Conservation (phyloP, 2,888 invertebrate species). For the Electrophaes corylata region DNA sequence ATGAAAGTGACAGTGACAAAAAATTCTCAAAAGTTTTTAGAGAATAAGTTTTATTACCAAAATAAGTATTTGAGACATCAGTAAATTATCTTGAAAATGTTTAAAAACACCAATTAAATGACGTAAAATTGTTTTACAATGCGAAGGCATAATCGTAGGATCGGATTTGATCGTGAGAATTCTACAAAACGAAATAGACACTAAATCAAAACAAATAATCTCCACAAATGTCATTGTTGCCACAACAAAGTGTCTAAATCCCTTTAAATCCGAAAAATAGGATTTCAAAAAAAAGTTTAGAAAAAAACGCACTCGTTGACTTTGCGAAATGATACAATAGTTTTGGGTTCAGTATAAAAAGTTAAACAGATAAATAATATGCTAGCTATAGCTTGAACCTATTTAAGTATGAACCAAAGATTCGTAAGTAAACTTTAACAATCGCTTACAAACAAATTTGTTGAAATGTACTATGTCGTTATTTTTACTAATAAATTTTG, state of each 20-base stretch:
- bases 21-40: too few relatives aligned
- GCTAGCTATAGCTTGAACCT: not conserved
- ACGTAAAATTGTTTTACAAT: too few relatives aligned
- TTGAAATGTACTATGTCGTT: too few relatives aligned
- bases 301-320: conserved; percentile 77
- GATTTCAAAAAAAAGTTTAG: conserved; percentile 65
- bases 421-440: not conserved
- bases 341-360: conserved; percentile 56
- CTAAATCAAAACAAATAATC: conserved; percentile 80
- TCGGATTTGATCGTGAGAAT: conserved; percentile 57
- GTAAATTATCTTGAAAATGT: too few relatives aligned
- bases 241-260: conserved; percentile 83
- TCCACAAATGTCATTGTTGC: conserved; percentile 79
- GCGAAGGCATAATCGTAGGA: not conserved
- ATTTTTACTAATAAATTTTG: too few relatives aligned
- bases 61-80: too few relatives aligned
- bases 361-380: conserved; percentile 34
- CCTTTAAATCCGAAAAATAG: conserved; percentile 82
- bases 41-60: too few relatives aligned
- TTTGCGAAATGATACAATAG: conserved; percentile 72
- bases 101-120: too few relatives aligned
- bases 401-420: conserved; percentile 8
- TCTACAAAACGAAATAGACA: conserved; percentile 45
- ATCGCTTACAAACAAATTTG: too few relatives aligned
- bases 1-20: too few relatives aligned